Evolutionary conservation across 2,888 invertebrate genomes (phyloP), one percentile per base, ranked within the genome.

Genomic region (Antitype chi): DNA sequence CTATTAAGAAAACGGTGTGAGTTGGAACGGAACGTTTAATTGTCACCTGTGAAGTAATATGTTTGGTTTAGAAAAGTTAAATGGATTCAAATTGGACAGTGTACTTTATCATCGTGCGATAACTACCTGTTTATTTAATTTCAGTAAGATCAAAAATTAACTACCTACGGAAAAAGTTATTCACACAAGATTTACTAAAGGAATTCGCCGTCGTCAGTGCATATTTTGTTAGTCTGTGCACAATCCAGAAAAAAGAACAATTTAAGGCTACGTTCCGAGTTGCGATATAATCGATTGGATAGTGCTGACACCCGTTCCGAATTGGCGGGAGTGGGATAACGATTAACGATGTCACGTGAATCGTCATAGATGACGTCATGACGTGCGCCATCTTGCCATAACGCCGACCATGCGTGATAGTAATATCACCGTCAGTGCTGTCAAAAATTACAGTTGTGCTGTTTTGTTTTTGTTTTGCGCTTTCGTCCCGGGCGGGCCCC

Each of bases 141-240:
- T 25, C 11, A 38, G 4, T 2, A 15, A 23, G 4, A 38, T 38
- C 2, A 72, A 43, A 25, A 1, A 17, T 57, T 11, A n/a, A 15
- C 0, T 23, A 38, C 5, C 17, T 20, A 25, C 17, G 8, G 5
- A n/a, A 53, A 55, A 28, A 6, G 0, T 15, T 3, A 4, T 47
- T 13, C 28, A 1, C 6, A 13, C 28, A 32, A 7, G 0, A 23
- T n/a, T 71, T 76, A 59, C 66, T 59, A 25, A 70, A 72, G 66
- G 71, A 63, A 74, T 9, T 20, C 8, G 38, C 38, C 3, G 43
- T 47, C 0, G 1, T 47, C 11, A 7, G 7, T 43, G 15, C 17
- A 17, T 43, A 6, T 32, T 75, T 75, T 55, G 70, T 47, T 63
- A 25, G 25, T 57, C 82, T 81, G 81, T 76, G 71, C 15, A 13